Evolutionary conservation across 2,888 invertebrate species (phyloP).

Genomic region (Gordius sp.): DNA sequence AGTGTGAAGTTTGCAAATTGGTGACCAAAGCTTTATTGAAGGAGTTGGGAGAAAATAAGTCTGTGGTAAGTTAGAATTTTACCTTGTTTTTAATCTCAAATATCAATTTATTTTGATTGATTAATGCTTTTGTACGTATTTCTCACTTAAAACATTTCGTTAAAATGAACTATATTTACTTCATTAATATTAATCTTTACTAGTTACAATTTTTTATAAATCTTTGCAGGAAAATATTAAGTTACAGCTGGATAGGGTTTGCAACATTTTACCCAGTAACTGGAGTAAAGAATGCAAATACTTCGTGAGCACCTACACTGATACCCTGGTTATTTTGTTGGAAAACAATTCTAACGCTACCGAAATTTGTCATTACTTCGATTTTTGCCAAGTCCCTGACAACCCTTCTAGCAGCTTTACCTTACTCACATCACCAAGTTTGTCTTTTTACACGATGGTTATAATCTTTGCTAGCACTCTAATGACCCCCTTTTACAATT

Average conservation of each 20-base stretch:
- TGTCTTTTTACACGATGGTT: no score
- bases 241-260: background rate
- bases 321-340: background rate
- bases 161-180: no score
- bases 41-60: background rate
- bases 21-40: background rate
- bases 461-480: no score
- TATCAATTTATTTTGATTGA: no score
- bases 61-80: background rate
- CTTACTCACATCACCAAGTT: no score
- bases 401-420: background rate
- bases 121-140: no score
- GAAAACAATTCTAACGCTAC: background rate
- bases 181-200: background rate
- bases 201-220: background rate
- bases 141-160: no score
- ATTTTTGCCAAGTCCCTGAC: background rate
- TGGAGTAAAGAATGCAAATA: background rate
- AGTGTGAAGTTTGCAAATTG: background rate
- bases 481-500: no score
- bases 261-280: background rate
- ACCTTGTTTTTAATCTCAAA: no score
- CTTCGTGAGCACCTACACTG: background rate
- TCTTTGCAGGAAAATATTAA: slow-evolving; percentile 9
- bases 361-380: background rate